A percentile compares a stretch with the other conserved stretches of the same genome.
Evolutionary conservation across 2,797 vertebrate genomes (phyloP).

Genomic region (Crenuchus spilurus): DNA sequence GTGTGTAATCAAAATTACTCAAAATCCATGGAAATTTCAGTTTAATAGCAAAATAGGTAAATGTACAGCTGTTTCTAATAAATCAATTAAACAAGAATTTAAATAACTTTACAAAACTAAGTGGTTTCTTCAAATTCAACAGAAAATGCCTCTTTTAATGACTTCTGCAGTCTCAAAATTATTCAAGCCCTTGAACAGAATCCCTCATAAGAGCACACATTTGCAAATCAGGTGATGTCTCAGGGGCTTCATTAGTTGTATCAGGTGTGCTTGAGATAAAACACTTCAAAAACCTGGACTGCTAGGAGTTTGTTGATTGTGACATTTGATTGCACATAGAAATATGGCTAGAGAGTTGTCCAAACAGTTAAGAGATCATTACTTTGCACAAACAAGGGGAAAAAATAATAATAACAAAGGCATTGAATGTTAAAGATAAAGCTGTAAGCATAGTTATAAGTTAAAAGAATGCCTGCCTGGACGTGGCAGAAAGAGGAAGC

Average conservation of each 20-base stretch:
- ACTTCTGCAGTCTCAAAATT: too few species aligned
- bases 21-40: too few species aligned
- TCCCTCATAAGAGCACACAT: conserved; percentile 7
- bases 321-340: not conserved
- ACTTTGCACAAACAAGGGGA: not conserved
- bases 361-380: not conserved
- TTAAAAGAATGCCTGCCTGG: not conserved
- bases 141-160: too few species aligned
- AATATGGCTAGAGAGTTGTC: not conserved
- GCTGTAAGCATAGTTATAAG: not conserved
- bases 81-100: too few species aligned
- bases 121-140: too few species aligned
- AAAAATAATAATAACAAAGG: conserved; percentile 6
- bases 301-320: too few species aligned
- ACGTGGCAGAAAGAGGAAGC: conserved; percentile 17
- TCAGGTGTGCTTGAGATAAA: not conserved
- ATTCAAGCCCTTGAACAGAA: too few species aligned
- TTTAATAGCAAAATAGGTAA: too few species aligned
- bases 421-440: not conserved
- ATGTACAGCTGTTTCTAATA: too few species aligned
- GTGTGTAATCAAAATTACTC: too few species aligned
- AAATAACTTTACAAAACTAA: too few species aligned
- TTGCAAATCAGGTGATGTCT: not conserved
- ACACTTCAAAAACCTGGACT: not conserved
- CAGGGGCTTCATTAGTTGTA: not conserved